Base-by-base conservation (phyloP, 1,140 invertebrate species). In the Leptinotarsa texana region DNA sequence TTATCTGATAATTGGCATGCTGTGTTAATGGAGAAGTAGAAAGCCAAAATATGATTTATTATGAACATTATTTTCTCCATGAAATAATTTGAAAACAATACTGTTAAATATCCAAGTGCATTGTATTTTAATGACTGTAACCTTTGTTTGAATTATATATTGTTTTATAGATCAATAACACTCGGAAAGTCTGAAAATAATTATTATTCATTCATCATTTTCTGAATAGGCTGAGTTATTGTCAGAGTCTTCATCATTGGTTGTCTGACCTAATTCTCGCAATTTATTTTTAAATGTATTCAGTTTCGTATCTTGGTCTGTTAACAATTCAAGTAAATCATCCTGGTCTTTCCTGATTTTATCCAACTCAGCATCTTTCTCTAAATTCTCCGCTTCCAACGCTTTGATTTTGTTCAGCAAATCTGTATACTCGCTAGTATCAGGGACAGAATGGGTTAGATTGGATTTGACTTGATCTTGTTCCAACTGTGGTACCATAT, bases 271-370 rank as follows among this genome's bases (percentile, higher is more conserved):
- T 13, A 94, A 86, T 24, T 90, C 89, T 75, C 89, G 84, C 61
- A 96, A 85, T 80, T 88, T 88, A 80, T 90, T 87, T 85, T 92
- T 94, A 82, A 93, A 95, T 22, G 89, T 84, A 68, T 87, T 88
- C 72, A 95, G 86, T 87, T 93, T 94, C 3, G 86, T 84, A 81
- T 96, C 94, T 87, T 96, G 93, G 84, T 97, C 94, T 3, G 93
- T 91, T 51, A 98, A 87, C 69, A 98, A 85, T 81, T 94, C 91
- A 21, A 98, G 85, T 75, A 98, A 86, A 87, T 98, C 94, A 79
- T 98, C 96, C 84, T 97, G 96, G 83, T 98, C 96, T 83, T 93
- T 96, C 82, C 90, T 91, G 62, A 95, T 83, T 75, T 88, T 90
- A 42, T 92, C 90, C 74, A 96, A 81, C 76, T 96, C 91, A 1